Evolutionary conservation across 2,113 vertebrate species (phyloP).

Genomic region (Canis aureus): DNA sequence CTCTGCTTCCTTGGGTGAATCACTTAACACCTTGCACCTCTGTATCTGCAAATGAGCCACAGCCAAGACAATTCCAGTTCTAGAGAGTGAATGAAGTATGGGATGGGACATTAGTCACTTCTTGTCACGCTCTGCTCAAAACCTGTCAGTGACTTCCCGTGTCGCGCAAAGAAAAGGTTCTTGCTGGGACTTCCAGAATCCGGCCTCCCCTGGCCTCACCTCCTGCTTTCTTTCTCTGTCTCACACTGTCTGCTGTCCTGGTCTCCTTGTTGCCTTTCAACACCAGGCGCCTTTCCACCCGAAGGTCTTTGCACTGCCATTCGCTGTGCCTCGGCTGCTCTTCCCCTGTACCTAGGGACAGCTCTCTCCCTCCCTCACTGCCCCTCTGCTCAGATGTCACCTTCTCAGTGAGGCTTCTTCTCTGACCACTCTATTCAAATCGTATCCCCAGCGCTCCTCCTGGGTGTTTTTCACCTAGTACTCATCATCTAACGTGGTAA

Average conservation of each 20-base stretch:
- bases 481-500: background rate
- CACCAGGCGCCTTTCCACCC: background rate
- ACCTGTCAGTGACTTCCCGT: background rate
- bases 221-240: background rate
- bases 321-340: background rate
- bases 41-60: background rate
- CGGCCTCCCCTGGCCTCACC: background rate
- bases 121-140: background rate
- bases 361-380: background rate
- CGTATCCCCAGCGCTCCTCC: background rate
- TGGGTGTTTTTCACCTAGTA: background rate
- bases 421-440: background rate
- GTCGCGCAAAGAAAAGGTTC: background rate
- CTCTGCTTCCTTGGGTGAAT: background rate
- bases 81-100: background rate
- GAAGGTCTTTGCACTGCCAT: accelerated
- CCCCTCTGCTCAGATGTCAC: background rate
- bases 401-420: background rate
- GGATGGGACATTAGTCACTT: background rate
- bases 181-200: background rate
- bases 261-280: background rate
- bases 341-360: accelerated
- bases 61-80: background rate
- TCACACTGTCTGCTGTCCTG: background rate
- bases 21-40: background rate